These are phyloP conservation scores for Epsilonema sp. DNA, from an alignment of 2,888 invertebrate genomes.

Conservation along the genomic window DNA sequence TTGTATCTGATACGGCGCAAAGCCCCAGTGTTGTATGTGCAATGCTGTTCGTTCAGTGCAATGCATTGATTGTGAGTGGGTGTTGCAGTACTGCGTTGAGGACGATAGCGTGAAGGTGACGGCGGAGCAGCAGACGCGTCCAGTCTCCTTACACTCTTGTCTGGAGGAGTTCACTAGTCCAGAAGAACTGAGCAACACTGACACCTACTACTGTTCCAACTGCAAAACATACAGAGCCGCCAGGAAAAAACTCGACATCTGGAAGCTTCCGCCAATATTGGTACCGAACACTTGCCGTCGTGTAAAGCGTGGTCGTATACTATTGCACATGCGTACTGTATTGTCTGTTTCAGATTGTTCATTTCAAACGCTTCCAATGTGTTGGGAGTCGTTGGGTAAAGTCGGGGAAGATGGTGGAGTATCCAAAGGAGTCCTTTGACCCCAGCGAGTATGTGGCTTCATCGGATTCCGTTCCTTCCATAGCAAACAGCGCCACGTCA, in stretches of 20 bases:
- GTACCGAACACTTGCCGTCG: too few species aligned
- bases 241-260: slow-evolving; percentile 71
- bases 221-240: slow-evolving; percentile 65
- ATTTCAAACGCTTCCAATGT: slow-evolving; percentile 73
- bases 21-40: slow-evolving; percentile 40
- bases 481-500: too few species aligned
- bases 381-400: slow-evolving; percentile 80
- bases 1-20: not conserved
- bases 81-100: too few species aligned
- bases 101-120: too few species aligned
- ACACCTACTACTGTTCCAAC: slow-evolving; percentile 61
- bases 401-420: slow-evolving; percentile 74
- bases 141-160: slow-evolving; percentile 61
- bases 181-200: slow-evolving; percentile 54
- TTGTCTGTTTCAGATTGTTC: slow-evolving; percentile 62
- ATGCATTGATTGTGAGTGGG: too few species aligned
- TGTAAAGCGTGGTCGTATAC: too few species aligned
- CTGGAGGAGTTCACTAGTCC: slow-evolving; percentile 61
- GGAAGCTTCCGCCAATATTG: slow-evolving; percentile 68
- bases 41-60: slow-evolving; percentile 54
- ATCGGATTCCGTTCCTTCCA: too few species aligned
- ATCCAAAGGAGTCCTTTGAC: slow-evolving; percentile 38
- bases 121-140: too few species aligned
- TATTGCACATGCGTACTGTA: too few species aligned
- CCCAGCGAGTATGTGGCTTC: not conserved